Evolutionary conservation across 2,888 invertebrate species (phyloP), one percentile per base, ranked within the genome.

Genomic region (Anoncus sp.): DNA sequence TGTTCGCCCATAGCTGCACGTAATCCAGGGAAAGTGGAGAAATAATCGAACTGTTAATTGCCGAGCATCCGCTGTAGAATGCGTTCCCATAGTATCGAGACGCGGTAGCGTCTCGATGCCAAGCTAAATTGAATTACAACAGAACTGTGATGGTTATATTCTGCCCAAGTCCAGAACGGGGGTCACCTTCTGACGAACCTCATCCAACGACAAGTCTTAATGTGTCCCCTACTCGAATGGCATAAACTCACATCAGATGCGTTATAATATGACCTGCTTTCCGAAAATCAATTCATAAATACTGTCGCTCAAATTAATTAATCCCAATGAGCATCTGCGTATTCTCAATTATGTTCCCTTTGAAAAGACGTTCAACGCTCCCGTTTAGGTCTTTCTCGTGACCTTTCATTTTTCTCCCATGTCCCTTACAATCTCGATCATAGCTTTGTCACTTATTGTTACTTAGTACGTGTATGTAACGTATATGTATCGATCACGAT

Each of bases 401-500:
- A 2, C 10, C 12, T 38, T 38, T 38, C 6, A 38, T 38, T 38
- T 10, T 38, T 10, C 38, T 6, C 10, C 9, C 38, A 2, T 9
- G 2, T 2, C 6, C 12, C 38, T 38, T 38, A 10, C 10, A 38
- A 38, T 51, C 24, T 14, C 22, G 22, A 24, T 51, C 10, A 60
- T 40, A 35, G 49, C 20, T 49, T 14, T 38, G 9, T 24, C n/a
- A 22, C 49, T n/a, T n/a, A 31, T 31, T 7, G 31, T 35, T 18
- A 5, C 20, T 51, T 14, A 12, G 38, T 12, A 6, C 12, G 38
- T 12, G 10, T 38, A 38, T 38, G 38, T 16, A n/a, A n/a, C n/a
- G 10, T 35, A 1, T 27, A 27, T 35, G 22, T 24, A 59, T 70
- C 12, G 31, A 51, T 9, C 14, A 31, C 35, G 63, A 53, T 70